Evolutionary conservation across 1,140 invertebrate genomes (phyloP), one percentile per base, ranked within the genome.

Genomic region (Brachionus koreanus): DNA sequence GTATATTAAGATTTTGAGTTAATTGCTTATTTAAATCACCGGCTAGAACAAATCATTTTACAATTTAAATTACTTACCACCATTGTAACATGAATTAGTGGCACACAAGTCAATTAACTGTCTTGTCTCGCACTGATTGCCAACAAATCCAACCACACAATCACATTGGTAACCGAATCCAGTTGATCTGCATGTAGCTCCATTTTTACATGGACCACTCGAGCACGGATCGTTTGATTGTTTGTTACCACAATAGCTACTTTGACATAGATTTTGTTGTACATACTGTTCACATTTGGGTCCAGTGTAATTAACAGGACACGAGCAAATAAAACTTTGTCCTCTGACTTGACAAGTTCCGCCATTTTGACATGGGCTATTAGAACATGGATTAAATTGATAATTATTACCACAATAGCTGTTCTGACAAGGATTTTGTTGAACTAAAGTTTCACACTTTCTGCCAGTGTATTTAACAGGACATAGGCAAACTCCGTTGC

Each of bases 121-220:
- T 46, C 93, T 92, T 85, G 93, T 94, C 86, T 98, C 95, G 79
- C 87, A 87, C 57, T 86, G 86, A 9, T 83, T 83, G 0, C 87
- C 87, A 9, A 79, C 83, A 84, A 85, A 88, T 16, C 94, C 94
- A 1, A 91, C 90, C 42, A 91, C 91, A 88, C 96, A 98, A 13
- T 93, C 92, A 87, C 96, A 98, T 35, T 93, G 94, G 87, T 95
- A 98, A n/a, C 16, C 33, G 23, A 49, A 61, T 25, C 79, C 79
- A 46, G n/a, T 46, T 29, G 76, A 84, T 39, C 83, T 84, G 65
- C 79, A 82, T 33, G 79, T 82, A 16, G 46, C 79, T 25, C 57
- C 57, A 33, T 43, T 46, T 46, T 65, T 29, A 19, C 79, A 82
- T 61, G 79, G 79, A 23, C 42, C 65, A 6, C 33, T 16, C 29